Evolutionary conservation across 2,797 vertebrate species (phyloP).

Genomic region (Spheniscus humboldti): DNA sequence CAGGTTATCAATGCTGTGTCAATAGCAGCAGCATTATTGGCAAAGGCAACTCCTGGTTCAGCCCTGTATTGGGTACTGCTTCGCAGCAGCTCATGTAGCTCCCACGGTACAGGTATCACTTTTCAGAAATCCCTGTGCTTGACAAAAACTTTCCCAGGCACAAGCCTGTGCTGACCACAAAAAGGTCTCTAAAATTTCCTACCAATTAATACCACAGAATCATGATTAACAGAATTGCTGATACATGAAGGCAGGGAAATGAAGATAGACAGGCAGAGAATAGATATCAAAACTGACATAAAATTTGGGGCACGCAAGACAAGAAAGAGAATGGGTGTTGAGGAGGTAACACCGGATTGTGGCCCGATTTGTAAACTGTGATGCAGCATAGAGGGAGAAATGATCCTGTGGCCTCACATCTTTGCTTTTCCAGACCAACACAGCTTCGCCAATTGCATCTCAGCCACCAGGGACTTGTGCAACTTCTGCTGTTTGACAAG

Average conservation of each 20-base stretch:
- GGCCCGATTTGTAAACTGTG: neutral
- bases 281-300: neutral
- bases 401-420: neutral
- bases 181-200: neutral
- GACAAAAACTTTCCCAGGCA: neutral
- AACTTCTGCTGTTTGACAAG: slow-evolving; percentile 52
- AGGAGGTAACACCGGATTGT: neutral
- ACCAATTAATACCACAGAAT: neutral
- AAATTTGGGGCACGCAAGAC: neutral
- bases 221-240: neutral
- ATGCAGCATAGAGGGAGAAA: neutral
- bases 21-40: neutral
- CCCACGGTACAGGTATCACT: rapidly evolving
- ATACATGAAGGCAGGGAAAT: neutral
- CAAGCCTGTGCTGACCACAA: neutral
- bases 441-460: neutral
- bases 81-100: neutral
- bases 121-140: neutral
- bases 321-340: neutral
- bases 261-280: neutral
- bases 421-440: neutral
- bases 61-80: neutral
- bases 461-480: slow-evolving; percentile 14
- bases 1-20: neutral
- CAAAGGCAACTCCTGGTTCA: neutral